Percentiles rank a stretch among this genome's conserved stretches.
These are phyloP conservation scores for Zaprionus gabonicus DNA, from an alignment of 1,140 invertebrate genomes.

Conservation along the genomic window DNA sequence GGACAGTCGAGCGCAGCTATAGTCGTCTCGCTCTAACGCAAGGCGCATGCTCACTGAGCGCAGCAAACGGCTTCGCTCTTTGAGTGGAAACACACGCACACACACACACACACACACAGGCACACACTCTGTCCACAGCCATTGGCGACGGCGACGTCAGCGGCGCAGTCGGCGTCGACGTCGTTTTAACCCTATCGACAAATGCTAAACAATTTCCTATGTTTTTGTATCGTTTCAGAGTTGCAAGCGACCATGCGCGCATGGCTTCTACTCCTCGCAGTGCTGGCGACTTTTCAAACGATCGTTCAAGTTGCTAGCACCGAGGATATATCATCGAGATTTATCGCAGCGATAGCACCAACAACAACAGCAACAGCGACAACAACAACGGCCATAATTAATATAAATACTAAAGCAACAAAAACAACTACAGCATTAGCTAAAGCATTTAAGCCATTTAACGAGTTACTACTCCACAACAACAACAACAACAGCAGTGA, in stretches of 20 bases:
- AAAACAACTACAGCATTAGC: constrained; percentile 61
- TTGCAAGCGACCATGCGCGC: constrained; percentile 86
- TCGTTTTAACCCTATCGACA: constrained; percentile 73
- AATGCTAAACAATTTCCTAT: constrained; percentile 76
- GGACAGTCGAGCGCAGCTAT: constrained; percentile 21
- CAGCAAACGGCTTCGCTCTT: constrained; percentile 15
- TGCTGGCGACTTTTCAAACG: constrained; percentile 85
- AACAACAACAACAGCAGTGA: constrained; percentile 47
- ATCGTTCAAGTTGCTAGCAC: constrained; percentile 84
- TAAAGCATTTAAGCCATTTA: constrained; percentile 73
- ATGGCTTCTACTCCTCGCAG: constrained; percentile 85
- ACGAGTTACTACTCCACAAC: constrained; percentile 53
- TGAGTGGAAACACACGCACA: constrained; percentile 25
- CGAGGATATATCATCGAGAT: constrained; percentile 83
- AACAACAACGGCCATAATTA: constrained; percentile 13
- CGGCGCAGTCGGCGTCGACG: background rate
- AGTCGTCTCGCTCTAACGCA: constrained; percentile 63
- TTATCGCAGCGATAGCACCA: constrained; percentile 79
- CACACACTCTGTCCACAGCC: constrained; percentile 2
- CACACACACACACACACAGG: background rate
- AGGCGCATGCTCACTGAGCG: constrained; percentile 48
- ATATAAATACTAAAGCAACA: constrained; percentile 30
- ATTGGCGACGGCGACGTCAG: background rate
- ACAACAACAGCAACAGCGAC: constrained; percentile 32
- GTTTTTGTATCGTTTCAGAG: constrained; percentile 85